Percentiles rank a stretch among this genome's conserved stretches.
These are phyloP conservation scores for Australoheros scitulus DNA, from an alignment of 2,113 vertebrate species.

Conservation along the genomic window DNA sequence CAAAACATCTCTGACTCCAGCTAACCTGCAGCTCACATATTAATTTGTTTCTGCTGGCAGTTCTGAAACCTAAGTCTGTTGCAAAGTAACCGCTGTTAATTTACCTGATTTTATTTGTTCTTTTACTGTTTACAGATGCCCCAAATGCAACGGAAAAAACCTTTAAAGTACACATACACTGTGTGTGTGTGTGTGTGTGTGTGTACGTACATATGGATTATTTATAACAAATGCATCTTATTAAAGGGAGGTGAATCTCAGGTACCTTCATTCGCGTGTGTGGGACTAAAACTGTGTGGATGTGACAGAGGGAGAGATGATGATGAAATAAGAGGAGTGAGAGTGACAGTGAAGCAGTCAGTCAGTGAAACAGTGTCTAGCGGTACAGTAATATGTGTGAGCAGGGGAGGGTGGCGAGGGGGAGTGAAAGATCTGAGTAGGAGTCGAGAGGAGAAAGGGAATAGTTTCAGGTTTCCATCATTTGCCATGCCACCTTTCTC, in stretches of 20 bases:
- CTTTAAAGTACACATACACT: neutral
- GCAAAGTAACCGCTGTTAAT: neutral
- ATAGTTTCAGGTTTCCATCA: constrained; percentile 62
- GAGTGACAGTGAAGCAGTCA: constrained; percentile 56
- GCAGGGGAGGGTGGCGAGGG: constrained; percentile 19
- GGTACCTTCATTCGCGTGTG: neutral
- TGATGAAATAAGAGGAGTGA: constrained; percentile 62
- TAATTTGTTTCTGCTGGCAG: too few relatives aligned
- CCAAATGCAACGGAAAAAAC: neutral
- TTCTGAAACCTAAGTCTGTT: too few relatives aligned
- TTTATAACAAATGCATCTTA: neutral
- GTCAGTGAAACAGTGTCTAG: constrained; percentile 46
- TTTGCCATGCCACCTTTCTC: constrained; percentile 58
- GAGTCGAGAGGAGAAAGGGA: constrained; percentile 65
- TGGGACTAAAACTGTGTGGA: constrained; percentile 11
- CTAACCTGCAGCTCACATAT: too few relatives aligned
- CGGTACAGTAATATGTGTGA: constrained; percentile 49
- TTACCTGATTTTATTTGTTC: neutral
- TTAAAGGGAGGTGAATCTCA: neutral
- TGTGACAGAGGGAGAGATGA: constrained; percentile 7
- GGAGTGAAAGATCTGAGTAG: constrained; percentile 62
- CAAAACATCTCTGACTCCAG: too few relatives aligned
- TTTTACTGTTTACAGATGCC: neutral
- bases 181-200: neutral
- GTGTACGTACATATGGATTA: fast-evolving